Base-by-base conservation (phyloP, 2,888 invertebrate genomes). In the Temnothorax rugatulus region DNA sequence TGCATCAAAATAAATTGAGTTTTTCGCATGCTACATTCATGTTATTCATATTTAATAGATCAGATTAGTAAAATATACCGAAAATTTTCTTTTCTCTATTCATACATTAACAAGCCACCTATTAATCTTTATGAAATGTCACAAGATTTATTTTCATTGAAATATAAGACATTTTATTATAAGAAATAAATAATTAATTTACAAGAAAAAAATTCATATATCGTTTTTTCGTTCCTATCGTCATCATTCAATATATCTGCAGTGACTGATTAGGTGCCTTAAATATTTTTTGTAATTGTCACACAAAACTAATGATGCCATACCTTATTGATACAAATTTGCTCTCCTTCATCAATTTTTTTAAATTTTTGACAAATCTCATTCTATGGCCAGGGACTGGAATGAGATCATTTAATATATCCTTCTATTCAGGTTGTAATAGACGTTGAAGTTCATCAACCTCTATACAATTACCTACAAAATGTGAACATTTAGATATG, bases 1-100 rank as follows among this genome's bases (percentile, higher is more conserved):
- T 25, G 25, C 57, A 57, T 63, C 18, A 63, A 63, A 63, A 63
- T 63, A 63, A 63, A 63, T 29, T 34, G n/a, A 63, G 18, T 63
- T 29, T 29, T 59, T 9, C 1, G 8, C 59, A 59, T 59, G 59
- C 7, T 8, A 63, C 15, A 63, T 29, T 59, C 59, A 59, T 59
- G n/a, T 59, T 59, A 63, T 18, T 59, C 15, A 59, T 59, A 59
- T 59, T 59, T 7, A 7, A 59, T 29, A 59, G 7, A 7, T 7
- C 21, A 59, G 13, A 29, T 59, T 29, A 59, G 15, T 59, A 59
- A 59, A 59, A 59, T 7, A 15, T 29, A 59, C 1, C 1, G 7
- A 7, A 29, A 59, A 59, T 29, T 59, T 59, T 29, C 1, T 59
- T 29, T 59, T 44, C 44, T 57, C 0, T 21, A 61, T 34, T 29